A percentile compares a stretch with the other conserved stretches of the same genome.
These are phyloP conservation scores for Andrena minutula DNA, from an alignment of 2,888 invertebrate genomes.

Conservation along the genomic window DNA sequence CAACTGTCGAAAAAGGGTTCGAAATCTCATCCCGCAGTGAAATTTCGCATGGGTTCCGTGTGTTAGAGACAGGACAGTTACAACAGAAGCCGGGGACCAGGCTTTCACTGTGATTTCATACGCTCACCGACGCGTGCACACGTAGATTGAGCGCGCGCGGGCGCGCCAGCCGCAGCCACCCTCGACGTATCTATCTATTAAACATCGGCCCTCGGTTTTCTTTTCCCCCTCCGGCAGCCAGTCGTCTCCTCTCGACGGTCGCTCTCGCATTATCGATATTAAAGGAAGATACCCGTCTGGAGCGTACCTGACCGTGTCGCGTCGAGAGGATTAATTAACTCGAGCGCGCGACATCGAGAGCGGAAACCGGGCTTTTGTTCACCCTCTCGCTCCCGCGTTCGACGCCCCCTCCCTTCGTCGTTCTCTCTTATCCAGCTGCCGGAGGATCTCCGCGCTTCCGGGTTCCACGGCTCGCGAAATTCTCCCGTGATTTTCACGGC, in stretches of 20 bases:
- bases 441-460: constrained; percentile 48
- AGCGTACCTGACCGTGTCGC: constrained; percentile 73
- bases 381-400: constrained; percentile 43
- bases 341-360: constrained; percentile 73
- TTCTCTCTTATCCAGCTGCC: constrained; percentile 37
- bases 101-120: constrained; percentile 21
- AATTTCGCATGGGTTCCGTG: constrained; percentile 3
- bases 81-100: neutral
- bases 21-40: neutral
- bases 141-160: constrained; percentile 2
- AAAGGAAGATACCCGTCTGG: constrained; percentile 73
- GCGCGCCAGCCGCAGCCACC: constrained; percentile 30
- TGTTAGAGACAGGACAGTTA: constrained; percentile 24
- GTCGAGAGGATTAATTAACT: constrained; percentile 80
- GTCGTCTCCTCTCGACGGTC: constrained; percentile 65
- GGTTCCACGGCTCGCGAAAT: constrained; percentile 59
- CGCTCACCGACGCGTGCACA: constrained; percentile 10
- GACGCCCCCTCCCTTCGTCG: constrained; percentile 14
- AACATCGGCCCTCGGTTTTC: constrained; percentile 67
- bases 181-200: constrained; percentile 63
- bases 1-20: too few relatives aligned
- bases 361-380: constrained; percentile 73
- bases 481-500: constrained; percentile 66
- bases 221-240: constrained; percentile 54
- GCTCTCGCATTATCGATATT: constrained; percentile 74